A percentile compares a stretch with the other conserved stretches of the same genome.
phyloP scores from a whole-genome alignment of 2,113 vertebrate genomes.

The Hymenochirus boettgeri region DNA sequence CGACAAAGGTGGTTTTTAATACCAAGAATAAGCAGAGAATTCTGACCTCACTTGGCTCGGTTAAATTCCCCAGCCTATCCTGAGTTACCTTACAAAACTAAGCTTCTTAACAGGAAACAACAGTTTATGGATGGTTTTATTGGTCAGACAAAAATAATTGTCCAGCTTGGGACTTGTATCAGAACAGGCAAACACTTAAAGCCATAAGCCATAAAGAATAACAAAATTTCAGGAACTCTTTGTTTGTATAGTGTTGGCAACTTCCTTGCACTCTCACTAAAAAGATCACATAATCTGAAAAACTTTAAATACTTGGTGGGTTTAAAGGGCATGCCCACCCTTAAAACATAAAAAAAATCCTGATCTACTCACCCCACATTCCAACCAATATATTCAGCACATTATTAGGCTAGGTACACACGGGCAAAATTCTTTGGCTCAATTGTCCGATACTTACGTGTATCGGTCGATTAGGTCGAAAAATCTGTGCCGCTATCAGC shows the following conservation, averaged over 20 bases:
- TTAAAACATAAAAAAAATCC: no score
- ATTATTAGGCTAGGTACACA: no score
- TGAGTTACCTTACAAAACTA: not conserved
- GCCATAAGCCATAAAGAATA: not conserved
- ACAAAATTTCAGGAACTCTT: not conserved
- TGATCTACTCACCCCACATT: no score
- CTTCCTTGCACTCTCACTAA: not conserved
- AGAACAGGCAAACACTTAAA: not conserved
- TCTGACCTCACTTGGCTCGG: conserved; percentile 7
- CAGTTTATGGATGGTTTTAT: conserved; percentile 26
- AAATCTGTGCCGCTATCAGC: no score
- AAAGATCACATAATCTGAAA: no score
- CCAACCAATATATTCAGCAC: no score
- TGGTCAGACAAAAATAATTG: conserved; percentile 18
- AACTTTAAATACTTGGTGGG: no score
- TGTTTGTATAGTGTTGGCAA: not conserved
- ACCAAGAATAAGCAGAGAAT: conserved; percentile 19
- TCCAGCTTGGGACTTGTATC: conserved; percentile 15
- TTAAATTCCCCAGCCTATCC: conserved; percentile 15
- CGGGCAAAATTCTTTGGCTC: no score
- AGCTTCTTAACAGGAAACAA: conserved; percentile 18
- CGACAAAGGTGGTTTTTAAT: conserved; percentile 29
- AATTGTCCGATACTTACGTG: no score
- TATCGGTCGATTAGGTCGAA: no score
- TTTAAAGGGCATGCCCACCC: no score